Evolutionary conservation across 2,888 invertebrate species (phyloP).

Genomic region (Neuroscelio doddi): DNA sequence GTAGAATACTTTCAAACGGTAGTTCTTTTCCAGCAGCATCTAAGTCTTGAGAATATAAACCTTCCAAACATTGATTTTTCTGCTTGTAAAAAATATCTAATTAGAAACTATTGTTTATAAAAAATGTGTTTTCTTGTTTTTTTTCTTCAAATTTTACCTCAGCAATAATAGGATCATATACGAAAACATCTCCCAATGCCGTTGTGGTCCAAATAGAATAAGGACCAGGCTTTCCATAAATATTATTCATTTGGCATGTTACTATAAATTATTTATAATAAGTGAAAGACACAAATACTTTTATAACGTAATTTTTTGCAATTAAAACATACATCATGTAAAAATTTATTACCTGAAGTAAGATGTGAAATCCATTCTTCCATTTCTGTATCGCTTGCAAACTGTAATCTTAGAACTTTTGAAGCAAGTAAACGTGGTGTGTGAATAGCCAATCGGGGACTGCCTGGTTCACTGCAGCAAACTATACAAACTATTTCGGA

Average conservation of each 20-base stretch:
- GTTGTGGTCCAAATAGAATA: constrained; percentile 87
- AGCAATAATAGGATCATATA: constrained; percentile 82
- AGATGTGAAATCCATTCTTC: constrained; percentile 92
- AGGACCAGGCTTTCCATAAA: constrained; percentile 80
- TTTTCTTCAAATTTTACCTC: constrained; percentile 69
- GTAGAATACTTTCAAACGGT: constrained; percentile 77
- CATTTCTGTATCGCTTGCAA: constrained; percentile 86
- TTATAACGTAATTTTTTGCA: too few species aligned
- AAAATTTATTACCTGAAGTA: constrained; percentile 75
- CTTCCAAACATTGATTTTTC: constrained; percentile 63
- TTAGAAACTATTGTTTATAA: too few species aligned
- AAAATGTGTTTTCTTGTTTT: too few species aligned
- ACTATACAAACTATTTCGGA: constrained; percentile 85
- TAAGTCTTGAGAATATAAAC: constrained; percentile 75
- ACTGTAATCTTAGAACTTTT: constrained; percentile 82
- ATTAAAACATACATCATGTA: too few species aligned
- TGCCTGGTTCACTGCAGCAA: constrained; percentile 86
- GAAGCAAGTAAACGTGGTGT: constrained; percentile 77
- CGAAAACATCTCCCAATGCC: constrained; percentile 85
- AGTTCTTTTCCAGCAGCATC: constrained; percentile 82
- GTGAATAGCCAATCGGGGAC: constrained; percentile 83
- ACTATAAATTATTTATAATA: constrained; percentile 71
- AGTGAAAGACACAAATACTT: too few species aligned
- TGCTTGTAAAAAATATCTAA: too few species aligned
- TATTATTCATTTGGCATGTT: constrained; percentile 82